These are phyloP conservation scores for Tiliacea citrago DNA, from an alignment of 2,888 invertebrate genomes.

Conservation along the genomic window DNA sequence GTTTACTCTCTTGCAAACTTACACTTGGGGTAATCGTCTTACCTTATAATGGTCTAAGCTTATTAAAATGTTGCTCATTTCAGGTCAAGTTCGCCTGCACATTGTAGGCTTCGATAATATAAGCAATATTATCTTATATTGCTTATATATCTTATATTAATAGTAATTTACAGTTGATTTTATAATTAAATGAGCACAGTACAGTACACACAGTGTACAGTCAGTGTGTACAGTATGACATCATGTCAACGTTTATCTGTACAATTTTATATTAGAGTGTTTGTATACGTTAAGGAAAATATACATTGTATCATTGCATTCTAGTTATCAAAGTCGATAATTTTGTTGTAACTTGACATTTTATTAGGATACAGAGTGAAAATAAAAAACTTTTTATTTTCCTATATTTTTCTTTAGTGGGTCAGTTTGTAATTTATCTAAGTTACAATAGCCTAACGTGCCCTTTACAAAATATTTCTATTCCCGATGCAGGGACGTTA, in stretches of 20 bases:
- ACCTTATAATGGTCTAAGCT: constrained; percentile 12
- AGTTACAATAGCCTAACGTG: too few relatives aligned
- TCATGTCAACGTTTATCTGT: not conserved
- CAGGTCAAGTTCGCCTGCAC: constrained; percentile 7
- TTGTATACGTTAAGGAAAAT: not conserved
- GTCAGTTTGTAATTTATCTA: too few relatives aligned
- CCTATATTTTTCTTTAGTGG: too few relatives aligned
- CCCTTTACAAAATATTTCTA: too few relatives aligned
- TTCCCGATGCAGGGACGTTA: too few relatives aligned
- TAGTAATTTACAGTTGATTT: not conserved
- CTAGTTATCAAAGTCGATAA: not conserved
- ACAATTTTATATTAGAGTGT: not conserved
- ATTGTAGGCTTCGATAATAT: constrained; percentile 26
- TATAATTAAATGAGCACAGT: constrained; percentile 1
- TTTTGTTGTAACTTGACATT: not conserved
- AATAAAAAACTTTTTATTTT: too few relatives aligned
- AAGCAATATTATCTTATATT: too few relatives aligned
- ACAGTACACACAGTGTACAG: too few relatives aligned
- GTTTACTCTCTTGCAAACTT: too few relatives aligned
- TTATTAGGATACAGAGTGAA: too few relatives aligned
- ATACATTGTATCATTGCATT: not conserved
- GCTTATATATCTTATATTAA: too few relatives aligned
- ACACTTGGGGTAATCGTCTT: not conserved
- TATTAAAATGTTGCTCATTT: constrained; percentile 1
- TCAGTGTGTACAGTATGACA: constrained; percentile 13